A percentile compares a stretch with the other conserved stretches of the same genome.
Conservation (phyloP, 2,113 vertebrate species). For the Anser brachyrhynchus region DNA sequence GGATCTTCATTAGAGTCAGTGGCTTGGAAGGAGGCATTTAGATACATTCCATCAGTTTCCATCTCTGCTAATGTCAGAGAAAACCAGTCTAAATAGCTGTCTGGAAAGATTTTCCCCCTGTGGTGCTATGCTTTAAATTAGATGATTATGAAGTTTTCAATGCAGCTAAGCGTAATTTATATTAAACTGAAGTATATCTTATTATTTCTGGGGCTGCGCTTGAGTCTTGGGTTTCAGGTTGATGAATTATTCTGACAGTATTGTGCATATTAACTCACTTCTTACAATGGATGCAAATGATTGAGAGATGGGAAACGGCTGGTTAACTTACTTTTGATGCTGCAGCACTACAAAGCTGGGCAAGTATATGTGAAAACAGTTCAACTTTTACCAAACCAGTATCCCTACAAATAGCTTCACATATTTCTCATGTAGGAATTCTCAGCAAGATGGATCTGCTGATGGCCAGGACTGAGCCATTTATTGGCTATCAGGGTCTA, state of each 20-base stretch:
- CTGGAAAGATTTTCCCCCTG: constrained; percentile 1
- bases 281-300: neutral
- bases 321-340: neutral
- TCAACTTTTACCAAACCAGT: neutral
- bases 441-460: neutral
- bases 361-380: neutral
- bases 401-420: neutral
- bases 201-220: neutral
- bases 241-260: constrained; percentile 20
- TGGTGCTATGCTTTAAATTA: constrained; percentile 39
- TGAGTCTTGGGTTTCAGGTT: constrained; percentile 22
- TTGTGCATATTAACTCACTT: constrained; percentile 26
- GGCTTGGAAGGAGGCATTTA: constrained; percentile 59
- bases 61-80: constrained; percentile 39
- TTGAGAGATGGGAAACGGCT: neutral
- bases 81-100: constrained; percentile 39
- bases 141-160: constrained; percentile 51
- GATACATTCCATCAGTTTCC: constrained; percentile 53
- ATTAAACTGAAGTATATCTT: constrained; percentile 40
- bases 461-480: neutral
- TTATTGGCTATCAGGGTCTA: neutral
- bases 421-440: neutral
- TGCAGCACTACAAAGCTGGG: neutral
- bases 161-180: constrained; percentile 20
- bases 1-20: constrained; percentile 64